These are phyloP conservation scores for Myotis myotis DNA, from an alignment of 2,797 vertebrate genomes.

Conservation along the genomic window DNA sequence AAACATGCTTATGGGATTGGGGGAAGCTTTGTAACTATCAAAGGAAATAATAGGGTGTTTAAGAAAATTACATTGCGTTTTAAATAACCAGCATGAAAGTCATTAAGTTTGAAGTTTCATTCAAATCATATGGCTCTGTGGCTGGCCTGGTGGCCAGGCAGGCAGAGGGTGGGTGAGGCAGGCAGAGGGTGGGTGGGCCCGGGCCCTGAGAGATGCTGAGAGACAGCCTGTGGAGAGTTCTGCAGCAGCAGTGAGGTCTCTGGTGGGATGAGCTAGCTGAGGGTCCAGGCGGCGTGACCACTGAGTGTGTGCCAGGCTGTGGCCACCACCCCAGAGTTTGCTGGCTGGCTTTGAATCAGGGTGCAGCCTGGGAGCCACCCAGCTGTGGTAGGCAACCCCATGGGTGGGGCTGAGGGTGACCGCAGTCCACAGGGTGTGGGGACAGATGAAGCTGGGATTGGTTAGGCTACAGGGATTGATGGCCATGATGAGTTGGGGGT, in stretches of 20 bases:
- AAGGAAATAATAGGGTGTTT: slow-evolving; percentile 83
- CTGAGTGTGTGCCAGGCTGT: background rate
- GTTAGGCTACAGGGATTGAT: background rate
- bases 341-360: slow-evolving; percentile 49
- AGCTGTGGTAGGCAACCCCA: slow-evolving; percentile 14
- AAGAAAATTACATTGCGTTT: slow-evolving; percentile 83
- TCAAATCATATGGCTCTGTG: slow-evolving; percentile 83
- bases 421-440: background rate
- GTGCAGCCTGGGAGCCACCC: slow-evolving; percentile 21
- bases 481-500: background rate
- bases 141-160: slow-evolving; percentile 67
- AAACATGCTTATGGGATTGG: slow-evolving; percentile 83
- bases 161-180: slow-evolving; percentile 63
- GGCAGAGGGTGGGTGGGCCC: slow-evolving; percentile 55
- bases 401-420: background rate
- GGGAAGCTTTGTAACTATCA: slow-evolving; percentile 84
- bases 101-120: slow-evolving; percentile 83
- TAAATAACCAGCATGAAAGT: slow-evolving; percentile 82
- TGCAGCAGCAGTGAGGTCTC: background rate
- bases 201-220: slow-evolving; percentile 43
- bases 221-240: slow-evolving; percentile 4
- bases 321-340: slow-evolving; percentile 31
- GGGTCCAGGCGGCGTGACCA: slow-evolving; percentile 25
- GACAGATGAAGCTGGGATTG: background rate
- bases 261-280: background rate